phyloP scores from a whole-genome alignment of 2,797 vertebrate species.

The Gobionotothen gibberifrons region DNA sequence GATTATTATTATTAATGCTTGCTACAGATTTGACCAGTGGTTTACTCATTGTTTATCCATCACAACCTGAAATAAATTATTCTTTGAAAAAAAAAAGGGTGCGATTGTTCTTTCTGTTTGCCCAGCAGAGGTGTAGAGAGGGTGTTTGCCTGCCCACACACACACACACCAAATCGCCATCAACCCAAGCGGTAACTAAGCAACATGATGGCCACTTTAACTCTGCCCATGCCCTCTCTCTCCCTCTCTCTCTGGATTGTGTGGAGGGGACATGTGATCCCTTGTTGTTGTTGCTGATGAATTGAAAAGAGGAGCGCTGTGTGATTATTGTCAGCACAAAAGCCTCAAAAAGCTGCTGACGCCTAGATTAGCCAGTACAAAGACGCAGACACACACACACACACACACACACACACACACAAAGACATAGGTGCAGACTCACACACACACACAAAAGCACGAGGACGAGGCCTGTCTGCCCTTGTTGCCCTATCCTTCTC shows the following conservation, averaged over 20 bases:
- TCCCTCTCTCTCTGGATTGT: slow-evolving; percentile 60
- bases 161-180: slow-evolving; percentile 40
- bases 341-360: slow-evolving; percentile 95
- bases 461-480: slow-evolving; percentile 61
- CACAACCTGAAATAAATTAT: slow-evolving; percentile 84
- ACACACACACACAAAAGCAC: slow-evolving; percentile 35
- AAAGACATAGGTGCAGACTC: slow-evolving; percentile 62
- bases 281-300: slow-evolving; percentile 91
- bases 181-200: slow-evolving; percentile 72
- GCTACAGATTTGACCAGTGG: slow-evolving; percentile 80
- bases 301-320: slow-evolving; percentile 87
- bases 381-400: slow-evolving; percentile 65
- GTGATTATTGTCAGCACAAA: slow-evolving; percentile 94
- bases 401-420: slow-evolving; percentile 51
- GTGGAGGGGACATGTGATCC: slow-evolving; percentile 87
- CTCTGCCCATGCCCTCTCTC: slow-evolving; percentile 45
- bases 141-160: slow-evolving; percentile 35
- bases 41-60: slow-evolving; percentile 80
- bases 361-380: slow-evolving; percentile 86
- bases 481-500: slow-evolving; percentile 61
- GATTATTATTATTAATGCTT: slow-evolving; percentile 78
- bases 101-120: slow-evolving; percentile 38
- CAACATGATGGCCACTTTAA: slow-evolving; percentile 79
- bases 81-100: slow-evolving; percentile 71
- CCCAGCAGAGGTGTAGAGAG: slow-evolving; percentile 41